phyloP scores from a whole-genome alignment of 2,797 vertebrate genomes.

The Muscicapa comitata region DNA sequence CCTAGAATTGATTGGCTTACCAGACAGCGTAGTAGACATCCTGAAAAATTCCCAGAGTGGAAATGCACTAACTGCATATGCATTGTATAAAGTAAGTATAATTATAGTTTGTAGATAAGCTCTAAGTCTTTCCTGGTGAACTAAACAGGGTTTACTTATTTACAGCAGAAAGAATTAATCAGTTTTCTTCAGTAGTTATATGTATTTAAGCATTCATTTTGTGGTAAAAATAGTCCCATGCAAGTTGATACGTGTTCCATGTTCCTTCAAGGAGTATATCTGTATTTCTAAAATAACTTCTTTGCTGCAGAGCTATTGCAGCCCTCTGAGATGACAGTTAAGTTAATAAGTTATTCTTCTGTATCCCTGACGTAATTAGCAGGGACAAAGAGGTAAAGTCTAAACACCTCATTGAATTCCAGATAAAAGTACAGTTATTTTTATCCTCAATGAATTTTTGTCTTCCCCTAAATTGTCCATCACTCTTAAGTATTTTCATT shows the following conservation, averaged over 20 bases:
- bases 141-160: background rate
- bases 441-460: background rate
- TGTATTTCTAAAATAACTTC: background rate
- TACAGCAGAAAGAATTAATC: background rate
- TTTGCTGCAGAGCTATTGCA: background rate
- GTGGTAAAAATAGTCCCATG: background rate
- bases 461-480: background rate
- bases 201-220: background rate
- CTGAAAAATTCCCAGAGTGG: conserved; percentile 92
- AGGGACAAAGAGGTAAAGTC: background rate
- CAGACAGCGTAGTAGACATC: conserved; percentile 85
- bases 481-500: background rate
- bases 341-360: background rate
- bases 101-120: background rate
- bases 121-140: background rate
- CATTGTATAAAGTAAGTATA: conserved; percentile 91
- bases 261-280: background rate
- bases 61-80: conserved; percentile 93
- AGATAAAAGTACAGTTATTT: background rate
- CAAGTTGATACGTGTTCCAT: background rate
- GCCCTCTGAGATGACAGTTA: background rate
- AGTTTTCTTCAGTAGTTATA: background rate
- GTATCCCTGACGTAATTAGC: background rate
- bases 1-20: conserved; percentile 88
- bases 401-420: background rate